A percentile compares a stretch with the other conserved stretches of the same genome.
phyloP scores from a whole-genome alignment of 1,140 invertebrate genomes.

The Papilio polytes region DNA sequence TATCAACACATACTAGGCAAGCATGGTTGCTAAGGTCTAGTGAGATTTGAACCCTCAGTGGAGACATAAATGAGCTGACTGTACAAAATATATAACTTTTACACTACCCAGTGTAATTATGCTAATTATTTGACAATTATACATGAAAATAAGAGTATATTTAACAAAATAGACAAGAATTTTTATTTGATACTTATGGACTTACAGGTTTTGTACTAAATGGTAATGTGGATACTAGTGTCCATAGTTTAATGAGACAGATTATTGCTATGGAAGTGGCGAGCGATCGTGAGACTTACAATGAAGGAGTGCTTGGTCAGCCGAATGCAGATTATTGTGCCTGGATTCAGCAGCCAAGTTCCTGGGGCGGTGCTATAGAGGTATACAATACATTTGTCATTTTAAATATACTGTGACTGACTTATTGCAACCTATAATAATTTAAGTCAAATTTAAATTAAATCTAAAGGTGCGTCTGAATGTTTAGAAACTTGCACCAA shows the following conservation, averaged over 20 bases:
- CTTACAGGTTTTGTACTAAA: conserved; percentile 86
- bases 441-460: background rate
- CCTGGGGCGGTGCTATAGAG: conserved; percentile 99
- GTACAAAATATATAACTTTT: too few relatives aligned
- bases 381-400: conserved; percentile 49
- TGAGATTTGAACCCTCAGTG: too few relatives aligned
- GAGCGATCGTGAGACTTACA: conserved; percentile 90
- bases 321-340: conserved; percentile 93
- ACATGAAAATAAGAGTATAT: conserved; percentile 5
- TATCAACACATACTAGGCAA: too few relatives aligned
- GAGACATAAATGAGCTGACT: too few relatives aligned
- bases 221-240: conserved; percentile 90
- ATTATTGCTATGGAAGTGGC: conserved; percentile 94
- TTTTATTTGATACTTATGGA: conserved; percentile 21
- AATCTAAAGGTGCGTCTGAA: background rate
- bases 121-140: background rate
- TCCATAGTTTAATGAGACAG: conserved; percentile 90
- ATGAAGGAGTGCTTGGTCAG: conserved; percentile 94
- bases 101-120: too few relatives aligned
- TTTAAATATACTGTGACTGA: background rate
- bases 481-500: background rate
- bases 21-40: too few relatives aligned
- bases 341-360: conserved; percentile 93
- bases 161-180: background rate
- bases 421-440: background rate